A percentile compares a stretch with the other conserved stretches of the same genome.
phyloP scores from a whole-genome alignment of 2,113 vertebrate species.

The Uropsilus gracilis region DNA sequence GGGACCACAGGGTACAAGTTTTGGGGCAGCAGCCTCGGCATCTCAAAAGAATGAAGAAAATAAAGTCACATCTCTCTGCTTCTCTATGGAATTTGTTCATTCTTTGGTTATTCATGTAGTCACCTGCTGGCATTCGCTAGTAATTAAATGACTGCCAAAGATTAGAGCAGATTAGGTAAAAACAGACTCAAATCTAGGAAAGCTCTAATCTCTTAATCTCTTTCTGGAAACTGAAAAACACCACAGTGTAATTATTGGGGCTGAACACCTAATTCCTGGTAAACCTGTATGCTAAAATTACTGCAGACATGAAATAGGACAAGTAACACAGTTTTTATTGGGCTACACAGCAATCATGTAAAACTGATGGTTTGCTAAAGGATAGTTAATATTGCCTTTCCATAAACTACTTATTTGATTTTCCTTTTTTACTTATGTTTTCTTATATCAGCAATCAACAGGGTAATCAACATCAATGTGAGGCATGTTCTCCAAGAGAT shows the following conservation, averaged over 20 bases:
- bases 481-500: background rate
- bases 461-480: slow-evolving; percentile 8
- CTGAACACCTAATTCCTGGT: background rate
- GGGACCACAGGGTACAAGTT: background rate
- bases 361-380: slow-evolving; percentile 43
- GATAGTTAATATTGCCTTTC: slow-evolving; percentile 34
- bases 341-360: slow-evolving; percentile 11
- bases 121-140: background rate
- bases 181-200: background rate
- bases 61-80: background rate
- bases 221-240: background rate
- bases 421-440: slow-evolving; percentile 20
- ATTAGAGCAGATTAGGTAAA: background rate
- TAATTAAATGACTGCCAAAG: background rate
- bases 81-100: background rate
- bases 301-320: background rate
- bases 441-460: slow-evolving; percentile 48
- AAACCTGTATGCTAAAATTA: background rate
- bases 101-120: slow-evolving; percentile 13
- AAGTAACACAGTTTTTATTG: background rate
- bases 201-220: background rate
- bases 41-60: background rate
- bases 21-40: background rate
- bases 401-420: background rate
- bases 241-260: background rate